Conservation (phyloP, 1,140 invertebrate genomes). For the Calliphora vicina region DNA sequence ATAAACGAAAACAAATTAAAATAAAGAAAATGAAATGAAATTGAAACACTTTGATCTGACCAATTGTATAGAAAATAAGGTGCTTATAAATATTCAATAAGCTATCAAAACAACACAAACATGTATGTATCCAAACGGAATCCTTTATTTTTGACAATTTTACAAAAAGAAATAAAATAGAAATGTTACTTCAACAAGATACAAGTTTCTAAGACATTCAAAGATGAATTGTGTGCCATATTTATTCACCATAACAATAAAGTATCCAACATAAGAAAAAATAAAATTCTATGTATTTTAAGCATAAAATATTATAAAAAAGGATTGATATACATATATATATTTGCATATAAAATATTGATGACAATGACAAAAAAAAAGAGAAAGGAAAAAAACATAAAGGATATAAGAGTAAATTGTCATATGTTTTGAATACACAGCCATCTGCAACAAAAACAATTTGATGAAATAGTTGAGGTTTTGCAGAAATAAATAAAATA, state of each 20-base stretch:
- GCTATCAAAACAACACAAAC: not conserved
- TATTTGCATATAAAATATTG: not conserved
- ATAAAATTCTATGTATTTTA: not conserved
- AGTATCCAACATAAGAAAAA: not conserved
- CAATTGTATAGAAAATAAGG: slow-evolving; percentile 1
- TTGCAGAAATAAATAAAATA: not conserved
- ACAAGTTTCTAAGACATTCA: not conserved
- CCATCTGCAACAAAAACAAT: not conserved
- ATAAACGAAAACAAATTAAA: not conserved
- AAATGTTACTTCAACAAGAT: not conserved
- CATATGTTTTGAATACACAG: not conserved
- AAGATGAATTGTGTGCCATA: not conserved
- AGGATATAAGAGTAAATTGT: not conserved
- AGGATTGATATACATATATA: not conserved
- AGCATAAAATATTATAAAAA: not conserved
- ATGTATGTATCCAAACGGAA: not conserved
- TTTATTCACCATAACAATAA: not conserved
- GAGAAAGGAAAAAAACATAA: not conserved
- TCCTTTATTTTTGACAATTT: slow-evolving; percentile 17
- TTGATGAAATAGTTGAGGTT: not conserved
- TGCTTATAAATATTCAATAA: slow-evolving; percentile 14
- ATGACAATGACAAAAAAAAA: no score
- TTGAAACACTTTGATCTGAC: not conserved
- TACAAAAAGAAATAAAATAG: not conserved
- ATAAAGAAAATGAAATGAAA: not conserved